These are phyloP conservation scores for Epistrophella euchroma DNA, from an alignment of 2,888 invertebrate species.

Conservation along the genomic window DNA sequence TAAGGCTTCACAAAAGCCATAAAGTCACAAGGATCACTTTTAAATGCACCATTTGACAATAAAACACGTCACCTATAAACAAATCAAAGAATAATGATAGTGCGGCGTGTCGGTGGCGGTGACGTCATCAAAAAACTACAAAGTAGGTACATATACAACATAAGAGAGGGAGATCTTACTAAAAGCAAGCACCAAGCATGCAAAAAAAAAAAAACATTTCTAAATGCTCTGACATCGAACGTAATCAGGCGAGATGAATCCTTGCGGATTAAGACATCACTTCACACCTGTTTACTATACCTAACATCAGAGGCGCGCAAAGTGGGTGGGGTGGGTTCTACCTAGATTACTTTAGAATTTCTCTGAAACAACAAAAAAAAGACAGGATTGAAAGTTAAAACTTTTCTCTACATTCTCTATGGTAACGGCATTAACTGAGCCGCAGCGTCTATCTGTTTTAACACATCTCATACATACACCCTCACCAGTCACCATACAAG, in stretches of 20 bases:
- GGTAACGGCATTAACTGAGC: conserved; percentile 57
- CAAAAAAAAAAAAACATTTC: conserved; percentile 41
- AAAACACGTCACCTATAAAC: background rate
- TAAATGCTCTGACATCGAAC: conserved; percentile 70
- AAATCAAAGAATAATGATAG: conserved; percentile 20
- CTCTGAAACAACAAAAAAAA: conserved; percentile 22
- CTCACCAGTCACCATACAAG: background rate
- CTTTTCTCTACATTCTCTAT: conserved; percentile 36
- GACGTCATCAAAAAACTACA: conserved; percentile 7
- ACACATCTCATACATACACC: conserved; percentile 5
- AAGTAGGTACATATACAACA: background rate
- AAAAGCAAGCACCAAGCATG: background rate
- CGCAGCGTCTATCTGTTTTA: conserved; percentile 34
- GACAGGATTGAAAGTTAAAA: conserved; percentile 65
- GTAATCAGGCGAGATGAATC: conserved; percentile 74
- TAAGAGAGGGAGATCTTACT: background rate
- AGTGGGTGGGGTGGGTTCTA: conserved; percentile 10
- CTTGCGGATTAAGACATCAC: conserved; percentile 60
- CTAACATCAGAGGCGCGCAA: background rate
- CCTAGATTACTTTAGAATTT: conserved; percentile 10
- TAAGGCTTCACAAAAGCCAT: conserved; percentile 36
- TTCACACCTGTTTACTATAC: conserved; percentile 48
- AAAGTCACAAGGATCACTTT: conserved; percentile 51
- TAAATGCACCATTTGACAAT: conserved; percentile 61
- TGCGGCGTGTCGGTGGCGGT: background rate